These are phyloP conservation scores for Polypedilum vanderplanki DNA, from an alignment of 1,140 invertebrate genomes.

Conservation along the genomic window DNA sequence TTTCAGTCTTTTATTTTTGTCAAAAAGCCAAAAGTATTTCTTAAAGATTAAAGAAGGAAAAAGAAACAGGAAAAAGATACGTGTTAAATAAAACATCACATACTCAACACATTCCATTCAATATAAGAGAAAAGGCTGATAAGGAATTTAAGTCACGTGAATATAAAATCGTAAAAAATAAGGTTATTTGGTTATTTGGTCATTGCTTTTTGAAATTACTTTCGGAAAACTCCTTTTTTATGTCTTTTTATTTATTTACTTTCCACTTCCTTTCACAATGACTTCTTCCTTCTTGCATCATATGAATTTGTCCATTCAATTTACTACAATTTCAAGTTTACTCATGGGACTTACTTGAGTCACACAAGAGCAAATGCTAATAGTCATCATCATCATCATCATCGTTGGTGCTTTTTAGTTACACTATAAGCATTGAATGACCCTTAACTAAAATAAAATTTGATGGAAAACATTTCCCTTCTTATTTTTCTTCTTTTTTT, in stretches of 20 bases:
- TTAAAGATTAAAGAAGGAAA: not conserved
- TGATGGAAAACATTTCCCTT: no score
- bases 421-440: no score
- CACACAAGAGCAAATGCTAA: no score
- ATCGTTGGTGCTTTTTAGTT: no score
- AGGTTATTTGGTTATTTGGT: conserved; percentile 29
- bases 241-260: conserved; percentile 24
- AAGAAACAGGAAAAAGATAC: not conserved
- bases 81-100: conserved; percentile 27
- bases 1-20: not conserved
- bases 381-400: no score
- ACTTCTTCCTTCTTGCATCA: not conserved
- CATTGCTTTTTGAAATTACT: conserved; percentile 22
- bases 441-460: no score
- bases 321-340: not conserved
- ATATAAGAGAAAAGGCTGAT: not conserved
- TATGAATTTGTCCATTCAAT: conserved; percentile 22
- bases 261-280: not conserved
- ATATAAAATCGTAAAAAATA: conserved; percentile 29
- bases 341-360: not conserved
- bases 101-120: not conserved
- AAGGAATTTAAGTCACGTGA: conserved; percentile 23
- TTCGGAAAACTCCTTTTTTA: conserved; percentile 24
- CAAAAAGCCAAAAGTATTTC: not conserved
- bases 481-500: no score